Evolutionary conservation across 1,140 invertebrate species (phyloP), one percentile per base, ranked within the genome.

Genomic region (Zaprionus kolodkinae): DNA sequence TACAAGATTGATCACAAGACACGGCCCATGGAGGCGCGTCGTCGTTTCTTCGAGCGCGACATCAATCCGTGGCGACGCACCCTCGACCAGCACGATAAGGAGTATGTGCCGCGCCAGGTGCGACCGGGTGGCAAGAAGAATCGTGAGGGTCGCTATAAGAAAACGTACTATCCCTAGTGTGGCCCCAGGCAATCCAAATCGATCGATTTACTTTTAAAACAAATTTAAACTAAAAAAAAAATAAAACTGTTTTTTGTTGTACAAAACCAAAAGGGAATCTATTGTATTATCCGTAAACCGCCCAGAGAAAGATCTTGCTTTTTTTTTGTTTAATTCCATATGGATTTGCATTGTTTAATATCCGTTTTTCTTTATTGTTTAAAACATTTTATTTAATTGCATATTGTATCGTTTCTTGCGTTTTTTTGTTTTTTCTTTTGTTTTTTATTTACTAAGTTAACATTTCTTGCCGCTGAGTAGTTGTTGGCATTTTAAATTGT

Each of bases 1-100:
- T 97, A 96, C 81, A 95, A 96, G 87, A 95, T 96, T 43, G 92
- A 95, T 78, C 85, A 95, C 71, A 94, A 96, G 13, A 96, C 95
- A 0, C 93, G 95, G 65, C 94, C 94, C 43, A 86, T 95, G 91
- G 96, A 96, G 72, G 93, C 94, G n/a, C 95, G 93, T 82, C 92
- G 94, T 25, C 93, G 95, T 54, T 95, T 94, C 73, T 97, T 96
- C 93, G 95, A 97, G 91, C 92, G 94, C 11, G 93, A 93, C 21
- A 92, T 94, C 30, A 94, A 95, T 87, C 94, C 94, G n/a, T 94
- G 84, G 54, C 85, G 93, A 11, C 94, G 95, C 74, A 94, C 83
- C 76, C 93, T 96, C 52, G 93, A 96, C 92, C 94, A 96, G 17
- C 94, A 96, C 90, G 67, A 92, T n/a, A 94, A 94, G 9, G 85